Base-by-base conservation (phyloP, 2,888 invertebrate genomes). In the Drosophila vallismaia region DNA sequence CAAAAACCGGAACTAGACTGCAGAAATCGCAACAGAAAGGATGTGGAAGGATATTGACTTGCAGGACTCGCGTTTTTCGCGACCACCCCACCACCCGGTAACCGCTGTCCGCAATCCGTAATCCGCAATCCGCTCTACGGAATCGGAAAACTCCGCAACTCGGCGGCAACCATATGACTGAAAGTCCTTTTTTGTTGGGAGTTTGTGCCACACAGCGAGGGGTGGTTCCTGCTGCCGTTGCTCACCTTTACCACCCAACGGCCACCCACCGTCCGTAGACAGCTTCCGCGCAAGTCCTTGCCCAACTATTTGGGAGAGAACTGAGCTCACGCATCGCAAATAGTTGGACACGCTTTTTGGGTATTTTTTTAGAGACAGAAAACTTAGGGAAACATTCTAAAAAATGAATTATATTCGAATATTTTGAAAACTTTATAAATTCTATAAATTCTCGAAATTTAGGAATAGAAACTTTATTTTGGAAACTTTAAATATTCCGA, bases 261-360 rank as follows among this genome's bases (percentile, higher is more conserved):
- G 31, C 31, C 14, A 10, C 48, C 42, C 42, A 29, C 29, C 49
- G 14, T 26, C n/a, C n/a, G 19, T 24, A 51, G 52, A 6, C 87
- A 86, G 85, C 87, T 81, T 81, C 87, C 87, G 85, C 85, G 81
- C 81, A 81, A 86, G 85, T 81, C 81, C 84, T 83, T 62, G 55
- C 53, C 53, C 46, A 64, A 64, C 72, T 64, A 51, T 60, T 42
- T 24, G 60, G 59, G 60, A 48, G 60, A 12, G 38, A 5, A 26
- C 10, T 24, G 19, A 53, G 46, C 33, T 24, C 8, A 33, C 48
- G 52, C 42, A 51, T 5, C 24, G 10, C 42, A 36, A 31, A 28
- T 51, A 51, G 57, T 57, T 57, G 51, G 49, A 38, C 49, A 3
- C 28, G 14, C 14, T 1, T 14, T 14, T 14, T 14, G 14, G 14